Conservation (phyloP, 1,140 invertebrate genomes). For the Zelostemma sp. region DNA sequence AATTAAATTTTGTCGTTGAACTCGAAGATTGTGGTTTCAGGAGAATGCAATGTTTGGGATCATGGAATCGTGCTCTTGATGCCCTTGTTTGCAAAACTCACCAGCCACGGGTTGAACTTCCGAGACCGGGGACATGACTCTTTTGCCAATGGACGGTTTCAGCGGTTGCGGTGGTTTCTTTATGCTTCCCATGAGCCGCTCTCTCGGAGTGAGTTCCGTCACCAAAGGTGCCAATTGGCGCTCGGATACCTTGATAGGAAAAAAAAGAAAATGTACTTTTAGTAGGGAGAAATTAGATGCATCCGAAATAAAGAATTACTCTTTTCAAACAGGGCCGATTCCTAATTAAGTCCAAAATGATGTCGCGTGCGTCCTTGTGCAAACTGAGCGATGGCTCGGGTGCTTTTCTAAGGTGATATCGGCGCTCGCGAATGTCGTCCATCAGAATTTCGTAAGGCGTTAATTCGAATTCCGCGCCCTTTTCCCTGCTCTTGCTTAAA, state of each 20-base stretch:
- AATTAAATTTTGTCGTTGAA: too few relatives aligned
- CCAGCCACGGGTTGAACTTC: too few relatives aligned
- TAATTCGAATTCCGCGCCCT: conserved; percentile 88
- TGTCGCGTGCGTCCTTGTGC: conserved; percentile 93
- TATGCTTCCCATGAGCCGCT: conserved; percentile 57
- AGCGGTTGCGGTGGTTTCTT: too few relatives aligned
- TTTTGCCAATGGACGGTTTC: too few relatives aligned
- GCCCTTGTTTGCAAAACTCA: too few relatives aligned
- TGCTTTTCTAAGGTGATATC: conserved; percentile 84
- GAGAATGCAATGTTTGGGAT: too few relatives aligned
- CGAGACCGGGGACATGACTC: too few relatives aligned
- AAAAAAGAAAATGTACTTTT: too few relatives aligned
- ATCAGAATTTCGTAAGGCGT: conserved; percentile 98
- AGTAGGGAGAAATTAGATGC: too few relatives aligned
- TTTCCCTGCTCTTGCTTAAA: conserved; percentile 34
- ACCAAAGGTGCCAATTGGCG: conserved; percentile 83
- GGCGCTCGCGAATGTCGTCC: conserved; percentile 92
- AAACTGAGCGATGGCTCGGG: conserved; percentile 76
- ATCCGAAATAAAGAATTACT: conserved; percentile 70
- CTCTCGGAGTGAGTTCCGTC: conserved; percentile 81
- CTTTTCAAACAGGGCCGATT: conserved; percentile 95
- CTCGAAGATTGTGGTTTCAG: too few relatives aligned
- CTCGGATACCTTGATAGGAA: conserved; percentile 81
- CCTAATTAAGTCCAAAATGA: conserved; percentile 96
- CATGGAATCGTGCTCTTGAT: too few relatives aligned